Conservation (phyloP, 2,888 invertebrate genomes). For the Coenonympha glycerion region DNA sequence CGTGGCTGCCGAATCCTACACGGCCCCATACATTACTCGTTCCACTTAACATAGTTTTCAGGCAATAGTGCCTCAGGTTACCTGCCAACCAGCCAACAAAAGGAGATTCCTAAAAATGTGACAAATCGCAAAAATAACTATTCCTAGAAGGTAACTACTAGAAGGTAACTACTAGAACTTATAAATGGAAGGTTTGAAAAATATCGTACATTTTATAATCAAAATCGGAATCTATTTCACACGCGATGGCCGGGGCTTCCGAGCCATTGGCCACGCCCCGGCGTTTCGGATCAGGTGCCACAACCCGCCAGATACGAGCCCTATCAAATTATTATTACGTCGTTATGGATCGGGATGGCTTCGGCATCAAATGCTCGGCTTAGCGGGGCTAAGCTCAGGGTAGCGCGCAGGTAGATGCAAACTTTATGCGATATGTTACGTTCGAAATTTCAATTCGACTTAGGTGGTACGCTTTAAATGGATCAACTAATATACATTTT, state of each 20-base stretch:
- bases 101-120: too few relatives aligned
- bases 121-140: too few relatives aligned
- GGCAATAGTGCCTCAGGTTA: too few relatives aligned
- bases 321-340: constrained; percentile 21
- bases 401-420: background rate
- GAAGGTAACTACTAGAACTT: too few relatives aligned
- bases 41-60: too few relatives aligned
- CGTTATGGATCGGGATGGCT: constrained; percentile 17
- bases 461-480: too few relatives aligned
- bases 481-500: too few relatives aligned
- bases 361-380: constrained; percentile 17
- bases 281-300: constrained; percentile 13
- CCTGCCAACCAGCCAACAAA: too few relatives aligned
- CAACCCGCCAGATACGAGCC: constrained; percentile 12
- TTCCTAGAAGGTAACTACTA: too few relatives aligned
- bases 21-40: too few relatives aligned
- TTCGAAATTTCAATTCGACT: too few relatives aligned
- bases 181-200: background rate
- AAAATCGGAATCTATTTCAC: background rate
- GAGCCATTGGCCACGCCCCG: constrained; percentile 13
- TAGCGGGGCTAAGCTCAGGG: constrained; percentile 12
- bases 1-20: too few relatives aligned
- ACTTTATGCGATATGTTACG: background rate
- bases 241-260: background rate
- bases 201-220: background rate